Conservation (phyloP, 2,113 vertebrate species). For the Riparia riparia region DNA sequence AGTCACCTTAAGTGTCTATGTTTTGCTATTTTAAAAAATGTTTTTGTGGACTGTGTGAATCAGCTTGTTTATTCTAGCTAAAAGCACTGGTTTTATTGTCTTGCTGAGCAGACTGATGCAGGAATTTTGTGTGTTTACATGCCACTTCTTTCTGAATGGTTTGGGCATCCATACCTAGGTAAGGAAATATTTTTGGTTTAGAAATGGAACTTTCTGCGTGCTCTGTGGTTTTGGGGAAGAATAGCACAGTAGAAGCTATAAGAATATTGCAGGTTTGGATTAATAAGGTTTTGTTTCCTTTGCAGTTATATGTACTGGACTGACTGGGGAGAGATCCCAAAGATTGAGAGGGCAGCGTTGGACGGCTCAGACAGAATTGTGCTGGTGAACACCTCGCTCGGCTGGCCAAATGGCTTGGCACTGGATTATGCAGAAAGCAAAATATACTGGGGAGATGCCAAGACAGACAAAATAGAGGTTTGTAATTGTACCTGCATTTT, state of each 20-base stretch:
- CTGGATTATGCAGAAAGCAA: constrained; percentile 90
- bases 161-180: background rate
- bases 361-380: constrained; percentile 92
- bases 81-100: background rate
- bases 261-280: background rate
- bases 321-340: constrained; percentile 95
- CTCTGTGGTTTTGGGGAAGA: background rate
- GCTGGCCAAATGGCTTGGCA: constrained; percentile 96
- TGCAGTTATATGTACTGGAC: constrained; percentile 98
- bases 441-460: constrained; percentile 98
- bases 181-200: background rate
- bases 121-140: background rate
- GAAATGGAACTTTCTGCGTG: background rate
- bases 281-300: background rate
- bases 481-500: constrained; percentile 50
- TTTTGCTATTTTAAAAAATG: background rate
- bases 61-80: background rate
- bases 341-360: constrained; percentile 93
- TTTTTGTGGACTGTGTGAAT: background rate
- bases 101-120: background rate
- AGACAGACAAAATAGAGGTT: constrained; percentile 93
- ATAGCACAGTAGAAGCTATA: background rate
- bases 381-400: constrained; percentile 94
- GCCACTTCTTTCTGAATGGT: background rate
- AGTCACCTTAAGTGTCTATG: background rate